Conservation (phyloP, 2,113 vertebrate genomes). For the Phoenicopterus ruber region DNA sequence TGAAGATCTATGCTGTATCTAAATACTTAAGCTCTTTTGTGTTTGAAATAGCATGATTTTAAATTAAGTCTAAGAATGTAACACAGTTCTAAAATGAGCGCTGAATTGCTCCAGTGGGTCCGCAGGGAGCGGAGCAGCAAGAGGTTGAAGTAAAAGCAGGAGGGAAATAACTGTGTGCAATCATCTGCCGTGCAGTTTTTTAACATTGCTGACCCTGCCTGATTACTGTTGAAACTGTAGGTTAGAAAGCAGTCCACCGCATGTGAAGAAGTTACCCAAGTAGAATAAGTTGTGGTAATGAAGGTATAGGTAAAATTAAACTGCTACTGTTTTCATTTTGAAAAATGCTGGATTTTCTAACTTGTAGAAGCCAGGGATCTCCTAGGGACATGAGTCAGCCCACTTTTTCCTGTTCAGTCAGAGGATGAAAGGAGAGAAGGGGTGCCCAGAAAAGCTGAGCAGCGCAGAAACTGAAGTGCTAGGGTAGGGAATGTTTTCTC, state of each 20-base stretch:
- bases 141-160: neutral
- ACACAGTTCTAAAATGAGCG: neutral
- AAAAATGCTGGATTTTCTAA: neutral
- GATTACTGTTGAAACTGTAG: neutral
- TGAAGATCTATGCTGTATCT: neutral
- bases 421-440: neutral
- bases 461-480: neutral
- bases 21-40: neutral
- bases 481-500: neutral
- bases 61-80: neutral
- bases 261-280: neutral
- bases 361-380: neutral
- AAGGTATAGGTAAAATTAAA: neutral
- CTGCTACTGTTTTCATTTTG: neutral
- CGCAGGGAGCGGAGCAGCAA: neutral
- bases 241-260: neutral
- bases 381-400: neutral
- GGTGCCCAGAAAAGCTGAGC: neutral
- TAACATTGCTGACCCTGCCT: neutral
- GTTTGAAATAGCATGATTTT: neutral
- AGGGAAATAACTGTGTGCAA: neutral
- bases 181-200: neutral
- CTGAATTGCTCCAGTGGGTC: neutral
- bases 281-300: neutral
- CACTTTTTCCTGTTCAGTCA: neutral